phyloP scores from a whole-genome alignment of 2,797 vertebrate species.

The Phrynocephalus guinanensis region DNA sequence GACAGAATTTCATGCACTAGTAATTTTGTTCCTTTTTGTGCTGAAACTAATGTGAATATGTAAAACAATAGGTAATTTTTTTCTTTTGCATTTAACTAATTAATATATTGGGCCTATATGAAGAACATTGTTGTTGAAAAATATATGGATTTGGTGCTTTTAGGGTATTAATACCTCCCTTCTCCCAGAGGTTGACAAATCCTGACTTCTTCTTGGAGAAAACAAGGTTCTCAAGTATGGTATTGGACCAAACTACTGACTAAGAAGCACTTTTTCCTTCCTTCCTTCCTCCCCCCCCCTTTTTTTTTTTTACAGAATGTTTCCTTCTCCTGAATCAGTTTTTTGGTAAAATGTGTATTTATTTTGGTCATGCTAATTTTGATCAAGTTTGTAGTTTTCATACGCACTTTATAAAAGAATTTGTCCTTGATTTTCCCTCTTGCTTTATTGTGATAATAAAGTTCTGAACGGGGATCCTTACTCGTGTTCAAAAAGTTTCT shows the following conservation, averaged over 20 bases:
- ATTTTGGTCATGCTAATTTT: slow-evolving; percentile 69
- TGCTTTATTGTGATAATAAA: slow-evolving; percentile 75
- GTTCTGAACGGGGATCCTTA: slow-evolving; percentile 72
- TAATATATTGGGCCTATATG: slow-evolving; percentile 55
- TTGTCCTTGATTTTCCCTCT: slow-evolving; percentile 59
- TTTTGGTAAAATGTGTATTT: slow-evolving; percentile 47
- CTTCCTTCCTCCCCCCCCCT: slow-evolving; percentile 9
- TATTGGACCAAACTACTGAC: slow-evolving; percentile 77
- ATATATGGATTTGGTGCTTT: slow-evolving; percentile 77
- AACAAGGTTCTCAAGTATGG: slow-evolving; percentile 41
- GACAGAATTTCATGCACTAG: slow-evolving; percentile 57
- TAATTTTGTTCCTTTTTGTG: slow-evolving; percentile 55
- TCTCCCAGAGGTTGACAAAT: slow-evolving; percentile 55
- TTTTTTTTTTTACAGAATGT: slow-evolving; percentile 46
- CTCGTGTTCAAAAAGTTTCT: slow-evolving; percentile 63
- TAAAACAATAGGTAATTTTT: slow-evolving; percentile 50
- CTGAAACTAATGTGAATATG: slow-evolving; percentile 62
- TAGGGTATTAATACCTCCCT: slow-evolving; percentile 54
- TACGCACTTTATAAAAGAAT: slow-evolving; percentile 76
- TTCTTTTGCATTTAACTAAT: slow-evolving; percentile 56
- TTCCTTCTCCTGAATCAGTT: slow-evolving; percentile 45
- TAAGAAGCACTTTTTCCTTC: slow-evolving; percentile 54
- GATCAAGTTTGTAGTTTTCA: slow-evolving; percentile 73
- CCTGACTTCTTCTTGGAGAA: slow-evolving; percentile 61
- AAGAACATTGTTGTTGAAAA: slow-evolving; percentile 60